These are phyloP conservation scores for Orthosia gracilis DNA, from an alignment of 2,888 invertebrate species.

Conservation along the genomic window DNA sequence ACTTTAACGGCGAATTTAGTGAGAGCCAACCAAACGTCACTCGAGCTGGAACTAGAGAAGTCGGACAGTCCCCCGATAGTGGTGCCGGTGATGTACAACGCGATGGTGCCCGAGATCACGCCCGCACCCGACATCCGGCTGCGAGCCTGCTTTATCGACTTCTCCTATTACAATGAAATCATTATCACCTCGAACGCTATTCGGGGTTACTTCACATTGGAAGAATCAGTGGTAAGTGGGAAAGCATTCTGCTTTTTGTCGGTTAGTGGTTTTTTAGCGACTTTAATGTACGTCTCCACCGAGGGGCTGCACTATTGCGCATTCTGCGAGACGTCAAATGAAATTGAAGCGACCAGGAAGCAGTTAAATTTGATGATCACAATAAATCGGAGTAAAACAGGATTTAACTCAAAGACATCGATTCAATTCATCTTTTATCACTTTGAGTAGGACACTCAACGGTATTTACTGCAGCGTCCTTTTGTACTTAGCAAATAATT, in stretches of 20 bases:
- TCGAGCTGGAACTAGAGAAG: conserved; percentile 91
- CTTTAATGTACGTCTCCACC: background rate
- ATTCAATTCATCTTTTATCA: too few relatives aligned
- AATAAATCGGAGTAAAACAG: too few relatives aligned
- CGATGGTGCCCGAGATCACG: conserved; percentile 87
- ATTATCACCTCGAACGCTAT: conserved; percentile 86
- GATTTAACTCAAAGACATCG: too few relatives aligned
- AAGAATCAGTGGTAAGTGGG: conserved; percentile 53
- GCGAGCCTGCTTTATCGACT: conserved; percentile 91
- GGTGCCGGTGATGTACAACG: conserved; percentile 89
- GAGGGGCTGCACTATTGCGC: too few relatives aligned
- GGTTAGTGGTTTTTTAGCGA: background rate
- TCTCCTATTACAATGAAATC: conserved; percentile 88
- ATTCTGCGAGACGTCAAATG: too few relatives aligned
- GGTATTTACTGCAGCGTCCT: background rate
- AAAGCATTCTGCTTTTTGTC: background rate
- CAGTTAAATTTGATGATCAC: too few relatives aligned
- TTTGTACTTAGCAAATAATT: background rate
- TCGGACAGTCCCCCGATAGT: conserved; percentile 89
- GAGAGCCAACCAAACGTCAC: conserved; percentile 84
- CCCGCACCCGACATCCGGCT: conserved; percentile 89
- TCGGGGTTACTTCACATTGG: conserved; percentile 79
- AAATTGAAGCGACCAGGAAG: too few relatives aligned
- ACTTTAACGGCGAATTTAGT: conserved; percentile 89
- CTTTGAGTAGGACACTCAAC: too few relatives aligned